phyloP scores from a whole-genome alignment of 2,888 invertebrate genomes.

The Nomada hirtipes region DNA sequence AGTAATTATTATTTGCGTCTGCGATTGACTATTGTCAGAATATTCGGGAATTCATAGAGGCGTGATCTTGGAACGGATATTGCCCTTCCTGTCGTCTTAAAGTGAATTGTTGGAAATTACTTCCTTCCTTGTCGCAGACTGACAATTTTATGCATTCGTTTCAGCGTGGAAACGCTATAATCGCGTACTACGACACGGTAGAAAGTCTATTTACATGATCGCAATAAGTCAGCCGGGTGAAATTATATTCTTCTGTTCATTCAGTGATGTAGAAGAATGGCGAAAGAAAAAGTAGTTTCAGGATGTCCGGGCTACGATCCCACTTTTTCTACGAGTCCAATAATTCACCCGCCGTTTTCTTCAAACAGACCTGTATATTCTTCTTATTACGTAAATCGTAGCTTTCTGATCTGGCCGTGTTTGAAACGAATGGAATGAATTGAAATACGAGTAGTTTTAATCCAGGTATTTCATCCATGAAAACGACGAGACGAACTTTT shows the following conservation, averaged over 20 bases:
- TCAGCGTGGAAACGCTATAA: not conserved
- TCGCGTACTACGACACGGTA: not conserved
- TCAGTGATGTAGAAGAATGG: conserved; percentile 1
- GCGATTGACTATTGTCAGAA: too few relatives aligned
- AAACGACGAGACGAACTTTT: not conserved
- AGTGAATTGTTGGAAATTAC: conserved; percentile 15
- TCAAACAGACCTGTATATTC: conserved; percentile 19
- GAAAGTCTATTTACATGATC: conserved; percentile 1
- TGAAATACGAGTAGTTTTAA: conserved; percentile 6
- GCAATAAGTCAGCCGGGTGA: conserved; percentile 18
- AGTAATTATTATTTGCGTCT: too few relatives aligned
- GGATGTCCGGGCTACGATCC: not conserved
- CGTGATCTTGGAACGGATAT: conserved; percentile 16
- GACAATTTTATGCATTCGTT: conserved; percentile 10
- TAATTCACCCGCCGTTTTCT: conserved; percentile 14
- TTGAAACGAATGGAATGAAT: conserved; percentile 3
- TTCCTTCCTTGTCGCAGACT: not conserved
- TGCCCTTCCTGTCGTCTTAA: conserved; percentile 1
- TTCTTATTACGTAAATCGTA: conserved; percentile 15
- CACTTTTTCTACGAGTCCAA: conserved; percentile 1
- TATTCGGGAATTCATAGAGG: not conserved
- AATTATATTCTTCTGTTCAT: not conserved
- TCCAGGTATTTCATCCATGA: conserved; percentile 10
- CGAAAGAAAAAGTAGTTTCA: conserved; percentile 16
- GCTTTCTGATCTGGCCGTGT: not conserved